Conservation (phyloP, 2,113 vertebrate genomes). For the Eublepharis macularius region DNA sequence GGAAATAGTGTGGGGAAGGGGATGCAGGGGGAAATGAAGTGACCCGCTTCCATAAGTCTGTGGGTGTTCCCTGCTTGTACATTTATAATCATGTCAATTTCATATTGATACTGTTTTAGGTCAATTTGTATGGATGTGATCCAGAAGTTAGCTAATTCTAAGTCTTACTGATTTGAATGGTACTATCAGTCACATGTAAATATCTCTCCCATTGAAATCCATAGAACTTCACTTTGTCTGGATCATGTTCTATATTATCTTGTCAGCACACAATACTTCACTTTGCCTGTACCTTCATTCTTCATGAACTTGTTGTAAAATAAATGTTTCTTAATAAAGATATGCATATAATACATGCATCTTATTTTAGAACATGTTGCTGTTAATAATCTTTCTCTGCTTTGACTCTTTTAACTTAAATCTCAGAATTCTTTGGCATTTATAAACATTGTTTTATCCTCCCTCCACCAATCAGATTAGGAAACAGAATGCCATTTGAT, state of each 20-base stretch:
- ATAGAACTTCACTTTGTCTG: too few species aligned
- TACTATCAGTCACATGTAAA: background rate
- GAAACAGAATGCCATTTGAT: slow-evolving; percentile 73
- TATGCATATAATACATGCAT: background rate
- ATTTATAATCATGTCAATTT: background rate
- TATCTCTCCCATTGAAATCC: background rate
- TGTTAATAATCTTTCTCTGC: background rate
- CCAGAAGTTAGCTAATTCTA: background rate
- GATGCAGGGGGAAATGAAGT: too few species aligned
- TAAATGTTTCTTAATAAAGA: background rate
- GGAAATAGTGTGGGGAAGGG: too few species aligned
- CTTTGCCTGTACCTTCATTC: background rate
- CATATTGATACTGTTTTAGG: background rate
- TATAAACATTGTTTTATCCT: slow-evolving; percentile 26
- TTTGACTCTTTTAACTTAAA: background rate
- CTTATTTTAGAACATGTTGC: background rate
- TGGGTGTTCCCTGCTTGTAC: background rate
- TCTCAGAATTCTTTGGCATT: background rate
- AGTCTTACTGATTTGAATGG: background rate
- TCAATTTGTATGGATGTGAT: background rate
- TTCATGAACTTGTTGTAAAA: background rate
- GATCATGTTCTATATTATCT: background rate
- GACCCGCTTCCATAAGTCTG: too few species aligned
- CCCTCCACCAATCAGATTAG: slow-evolving; percentile 61
- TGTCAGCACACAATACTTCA: background rate